These are phyloP conservation scores for Papilio polyxenes DNA, from an alignment of 1,140 invertebrate genomes.

Conservation along the genomic window DNA sequence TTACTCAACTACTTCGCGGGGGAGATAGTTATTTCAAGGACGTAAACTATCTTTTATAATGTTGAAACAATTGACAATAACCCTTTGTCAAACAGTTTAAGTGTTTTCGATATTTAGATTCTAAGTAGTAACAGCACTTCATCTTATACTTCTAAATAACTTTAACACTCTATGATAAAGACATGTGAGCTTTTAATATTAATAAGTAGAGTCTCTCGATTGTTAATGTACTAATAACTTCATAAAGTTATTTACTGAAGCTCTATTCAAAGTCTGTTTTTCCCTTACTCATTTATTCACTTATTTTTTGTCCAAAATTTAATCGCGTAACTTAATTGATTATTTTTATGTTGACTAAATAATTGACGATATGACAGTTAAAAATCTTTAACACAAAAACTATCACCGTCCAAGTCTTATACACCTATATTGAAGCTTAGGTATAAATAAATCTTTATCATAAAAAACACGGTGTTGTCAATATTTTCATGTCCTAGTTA, in stretches of 20 bases:
- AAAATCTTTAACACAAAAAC: background rate
- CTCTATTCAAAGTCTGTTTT: no score
- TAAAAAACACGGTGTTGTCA: background rate
- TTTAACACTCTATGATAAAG: no score
- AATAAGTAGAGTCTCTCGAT: no score
- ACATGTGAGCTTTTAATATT: no score
- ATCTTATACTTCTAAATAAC: no score
- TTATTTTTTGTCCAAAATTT: no score
- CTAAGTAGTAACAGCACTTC: background rate
- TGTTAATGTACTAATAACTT: no score
- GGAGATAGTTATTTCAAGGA: background rate
- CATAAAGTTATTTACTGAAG: no score
- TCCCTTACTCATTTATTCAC: no score
- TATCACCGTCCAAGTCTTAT: background rate
- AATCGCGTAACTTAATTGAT: no score
- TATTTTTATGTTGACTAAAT: no score
- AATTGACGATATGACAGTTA: no score
- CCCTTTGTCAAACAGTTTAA: background rate
- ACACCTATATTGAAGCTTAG: background rate
- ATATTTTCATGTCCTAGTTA: conserved; percentile 22
- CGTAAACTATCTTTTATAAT: background rate
- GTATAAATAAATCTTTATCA: conserved; percentile 1
- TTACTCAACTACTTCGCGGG: background rate
- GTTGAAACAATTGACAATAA: background rate
- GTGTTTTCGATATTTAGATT: background rate